Conservation (phyloP, 2,888 invertebrate species). For the Rhopalosiphum nymphaeae region DNA sequence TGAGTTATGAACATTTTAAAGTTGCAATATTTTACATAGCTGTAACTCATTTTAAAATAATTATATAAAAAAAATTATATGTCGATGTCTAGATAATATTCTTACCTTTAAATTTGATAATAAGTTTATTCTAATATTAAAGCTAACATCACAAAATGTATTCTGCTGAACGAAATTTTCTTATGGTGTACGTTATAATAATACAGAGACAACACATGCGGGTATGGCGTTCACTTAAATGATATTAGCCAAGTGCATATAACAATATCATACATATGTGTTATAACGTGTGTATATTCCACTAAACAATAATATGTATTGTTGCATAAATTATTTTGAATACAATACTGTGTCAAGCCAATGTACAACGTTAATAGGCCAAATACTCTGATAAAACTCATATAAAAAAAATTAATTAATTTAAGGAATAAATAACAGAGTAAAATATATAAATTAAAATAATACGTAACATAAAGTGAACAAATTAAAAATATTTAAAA, state of each 20-base stretch:
- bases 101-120: no score
- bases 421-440: background rate
- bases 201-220: no score
- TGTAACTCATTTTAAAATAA: no score
- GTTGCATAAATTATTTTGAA: background rate
- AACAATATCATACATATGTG: background rate
- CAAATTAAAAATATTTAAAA: background rate
- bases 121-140: no score
- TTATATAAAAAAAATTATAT: no score
- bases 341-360: background rate
- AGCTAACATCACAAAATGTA: no score
- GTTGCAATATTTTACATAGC: no score
- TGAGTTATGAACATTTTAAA: no score
- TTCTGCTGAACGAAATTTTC: no score
- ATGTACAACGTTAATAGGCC: background rate
- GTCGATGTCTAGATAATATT: no score
- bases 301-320: background rate
- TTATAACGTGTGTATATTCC: background rate
- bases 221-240: no score
- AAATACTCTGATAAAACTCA: background rate
- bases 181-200: no score
- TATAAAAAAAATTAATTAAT: background rate
- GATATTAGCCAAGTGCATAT: background rate
- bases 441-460: background rate
- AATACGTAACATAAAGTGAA: background rate